phyloP scores from a whole-genome alignment of 2,888 invertebrate genomes.

The Imbricaverruca yamaguchii region DNA sequence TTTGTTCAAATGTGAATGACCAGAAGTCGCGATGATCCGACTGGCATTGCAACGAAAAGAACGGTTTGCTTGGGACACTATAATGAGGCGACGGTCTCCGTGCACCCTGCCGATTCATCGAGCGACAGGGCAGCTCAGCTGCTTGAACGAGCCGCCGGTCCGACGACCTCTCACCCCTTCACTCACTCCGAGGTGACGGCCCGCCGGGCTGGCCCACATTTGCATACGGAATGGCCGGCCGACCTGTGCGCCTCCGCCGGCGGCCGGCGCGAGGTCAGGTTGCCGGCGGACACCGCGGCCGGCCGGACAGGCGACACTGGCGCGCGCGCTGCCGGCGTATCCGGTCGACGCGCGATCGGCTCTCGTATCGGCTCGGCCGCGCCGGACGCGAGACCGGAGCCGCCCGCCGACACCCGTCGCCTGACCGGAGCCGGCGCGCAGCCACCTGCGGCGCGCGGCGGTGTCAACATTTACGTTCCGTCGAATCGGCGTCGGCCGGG shows the following conservation, averaged over 20 bases:
- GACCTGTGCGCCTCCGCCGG: not conserved
- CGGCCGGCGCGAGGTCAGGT: not conserved
- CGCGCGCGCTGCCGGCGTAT: not conserved
- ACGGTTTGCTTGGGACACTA: no score
- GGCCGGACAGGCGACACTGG: not conserved
- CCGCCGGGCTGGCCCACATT: no score
- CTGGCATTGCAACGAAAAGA: no score
- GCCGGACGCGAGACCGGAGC: not conserved
- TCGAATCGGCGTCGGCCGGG: not conserved
- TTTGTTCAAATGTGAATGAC: no score
- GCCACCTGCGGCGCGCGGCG: not conserved
- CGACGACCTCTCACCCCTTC: no score
- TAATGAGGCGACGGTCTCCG: no score
- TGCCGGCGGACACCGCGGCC: not conserved
- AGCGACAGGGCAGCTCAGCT: no score
- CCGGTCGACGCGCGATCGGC: not conserved
- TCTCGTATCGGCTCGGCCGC: not conserved
- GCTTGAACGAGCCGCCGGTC: no score
- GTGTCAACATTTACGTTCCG: constrained; percentile 14
- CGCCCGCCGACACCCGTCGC: not conserved
- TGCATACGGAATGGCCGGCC: not conserved
- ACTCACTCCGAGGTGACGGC: no score
- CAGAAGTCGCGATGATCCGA: no score
- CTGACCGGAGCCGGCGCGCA: not conserved
- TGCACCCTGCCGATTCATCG: no score